Evolutionary conservation across 2,888 invertebrate genomes (phyloP).

Genomic region (Phlogophora meticulosa): DNA sequence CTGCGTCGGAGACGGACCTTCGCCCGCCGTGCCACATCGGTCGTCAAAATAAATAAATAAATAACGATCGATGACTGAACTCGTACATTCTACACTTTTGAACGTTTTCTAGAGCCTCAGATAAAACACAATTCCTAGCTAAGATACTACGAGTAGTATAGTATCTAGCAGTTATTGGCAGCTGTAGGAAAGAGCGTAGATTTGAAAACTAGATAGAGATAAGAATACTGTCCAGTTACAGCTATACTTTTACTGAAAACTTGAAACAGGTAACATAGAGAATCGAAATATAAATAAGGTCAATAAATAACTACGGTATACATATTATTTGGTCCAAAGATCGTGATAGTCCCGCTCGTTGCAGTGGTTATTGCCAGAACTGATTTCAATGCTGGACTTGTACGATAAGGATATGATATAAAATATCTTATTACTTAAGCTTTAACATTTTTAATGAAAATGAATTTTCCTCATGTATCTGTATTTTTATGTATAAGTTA

Average conservation of each 20-base stretch:
- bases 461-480: too few species aligned
- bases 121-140: slow-evolving; percentile 20
- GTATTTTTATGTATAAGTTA: too few species aligned
- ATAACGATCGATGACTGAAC: too few species aligned
- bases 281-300: slow-evolving; percentile 22
- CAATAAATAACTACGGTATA: not conserved
- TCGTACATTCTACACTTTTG: not conserved
- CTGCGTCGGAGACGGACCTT: too few species aligned
- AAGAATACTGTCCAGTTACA: slow-evolving; percentile 32
- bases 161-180: slow-evolving; percentile 47
- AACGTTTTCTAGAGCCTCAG: not conserved
- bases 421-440: not conserved
- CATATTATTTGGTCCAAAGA: not conserved
- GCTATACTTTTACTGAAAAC: slow-evolving; percentile 21
- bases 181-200: slow-evolving; percentile 36
- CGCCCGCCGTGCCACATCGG: too few species aligned
- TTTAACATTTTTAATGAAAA: too few species aligned
- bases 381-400: not conserved
- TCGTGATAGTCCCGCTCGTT: not conserved
- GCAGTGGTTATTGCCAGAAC: not conserved
- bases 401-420: not conserved
- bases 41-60: too few species aligned
- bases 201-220: slow-evolving; percentile 43
- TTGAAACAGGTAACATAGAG: slow-evolving; percentile 20
- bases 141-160: too few species aligned